These are phyloP conservation scores for Lochmaea capreae DNA, from an alignment of 2,888 invertebrate genomes.

Conservation along the genomic window DNA sequence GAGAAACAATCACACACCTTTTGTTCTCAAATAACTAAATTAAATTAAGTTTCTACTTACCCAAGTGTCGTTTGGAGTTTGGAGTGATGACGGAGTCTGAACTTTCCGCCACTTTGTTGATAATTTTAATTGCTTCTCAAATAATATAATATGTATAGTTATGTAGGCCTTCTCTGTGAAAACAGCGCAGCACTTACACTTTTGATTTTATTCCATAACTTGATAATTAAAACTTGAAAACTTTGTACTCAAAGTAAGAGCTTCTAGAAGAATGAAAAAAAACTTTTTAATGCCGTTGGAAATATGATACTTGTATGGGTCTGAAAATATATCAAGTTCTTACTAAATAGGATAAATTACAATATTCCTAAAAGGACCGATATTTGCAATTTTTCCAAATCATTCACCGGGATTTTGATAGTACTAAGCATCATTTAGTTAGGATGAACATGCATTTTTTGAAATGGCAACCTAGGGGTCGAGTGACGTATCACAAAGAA, in stretches of 20 bases:
- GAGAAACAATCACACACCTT: neutral
- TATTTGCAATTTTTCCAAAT: too few species aligned
- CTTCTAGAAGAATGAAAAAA: neutral
- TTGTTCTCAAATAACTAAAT: neutral
- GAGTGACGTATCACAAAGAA: too few species aligned
- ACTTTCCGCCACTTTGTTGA: conserved; percentile 59
- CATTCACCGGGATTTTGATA: too few species aligned
- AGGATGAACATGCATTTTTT: too few species aligned
- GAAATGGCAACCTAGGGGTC: too few species aligned
- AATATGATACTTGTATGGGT: neutral
- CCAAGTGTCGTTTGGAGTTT: conserved; percentile 62
- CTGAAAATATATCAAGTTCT: conserved; percentile 1
- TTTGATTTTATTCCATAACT: conserved; percentile 10
- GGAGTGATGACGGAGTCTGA: conserved; percentile 58
- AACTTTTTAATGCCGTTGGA: neutral
- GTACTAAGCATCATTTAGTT: too few species aligned
- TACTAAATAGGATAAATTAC: neutral
- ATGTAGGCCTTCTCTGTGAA: conserved; percentile 17
- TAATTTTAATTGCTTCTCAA: conserved; percentile 38
- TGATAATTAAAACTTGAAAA: conserved; percentile 3
- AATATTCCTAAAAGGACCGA: too few species aligned
- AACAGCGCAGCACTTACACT: conserved; percentile 5
- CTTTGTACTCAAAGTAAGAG: neutral
- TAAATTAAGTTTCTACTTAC: conserved; percentile 53
- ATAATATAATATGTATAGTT: conserved; percentile 34